These are phyloP conservation scores for Tenualosa ilisha DNA, from an alignment of 2,797 vertebrate genomes.

Conservation along the genomic window DNA sequence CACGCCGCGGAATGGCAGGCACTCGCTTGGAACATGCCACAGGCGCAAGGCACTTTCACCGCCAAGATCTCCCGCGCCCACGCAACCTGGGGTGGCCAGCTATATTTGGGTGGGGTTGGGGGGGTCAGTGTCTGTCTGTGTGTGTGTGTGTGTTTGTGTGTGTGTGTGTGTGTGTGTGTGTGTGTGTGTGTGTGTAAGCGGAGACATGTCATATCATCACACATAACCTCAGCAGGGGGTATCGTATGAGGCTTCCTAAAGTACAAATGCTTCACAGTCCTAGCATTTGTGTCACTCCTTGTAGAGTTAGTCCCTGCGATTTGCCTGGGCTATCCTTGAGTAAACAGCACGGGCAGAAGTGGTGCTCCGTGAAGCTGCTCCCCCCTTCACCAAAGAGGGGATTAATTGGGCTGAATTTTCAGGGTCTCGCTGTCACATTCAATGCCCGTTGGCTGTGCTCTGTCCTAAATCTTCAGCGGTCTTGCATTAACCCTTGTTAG, in stretches of 20 bases:
- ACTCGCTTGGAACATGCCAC: conserved; percentile 62
- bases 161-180: not conserved
- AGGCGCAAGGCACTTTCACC: conserved; percentile 69
- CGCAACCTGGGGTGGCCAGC: not conserved
- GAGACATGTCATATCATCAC: conserved; percentile 48
- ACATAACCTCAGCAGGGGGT: conserved; percentile 21
- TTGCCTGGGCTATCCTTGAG: not conserved
- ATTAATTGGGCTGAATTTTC: conserved; percentile 15
- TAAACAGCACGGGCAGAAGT: not conserved
- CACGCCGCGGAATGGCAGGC: conserved; percentile 60
- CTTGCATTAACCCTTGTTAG: conserved; percentile 8
- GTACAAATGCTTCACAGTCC: conserved; percentile 23
- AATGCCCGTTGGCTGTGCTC: not conserved
- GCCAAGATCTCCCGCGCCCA: not conserved
- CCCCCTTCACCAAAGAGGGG: not conserved
- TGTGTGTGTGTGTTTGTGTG: not conserved
- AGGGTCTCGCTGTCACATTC: not conserved
- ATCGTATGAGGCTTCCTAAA: conserved; percentile 43
- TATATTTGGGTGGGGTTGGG: not conserved
- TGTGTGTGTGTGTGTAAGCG: not conserved
- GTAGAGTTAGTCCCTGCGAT: not conserved
- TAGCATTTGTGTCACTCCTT: conserved; percentile 27
- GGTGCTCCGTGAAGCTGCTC: not conserved
- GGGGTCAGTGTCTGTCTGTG: not conserved
- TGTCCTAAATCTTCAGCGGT: conserved; percentile 21